Evolutionary conservation across 2,888 invertebrate genomes (phyloP), one percentile per base, ranked within the genome.

Genomic region (Ischnus inquisitorius): DNA sequence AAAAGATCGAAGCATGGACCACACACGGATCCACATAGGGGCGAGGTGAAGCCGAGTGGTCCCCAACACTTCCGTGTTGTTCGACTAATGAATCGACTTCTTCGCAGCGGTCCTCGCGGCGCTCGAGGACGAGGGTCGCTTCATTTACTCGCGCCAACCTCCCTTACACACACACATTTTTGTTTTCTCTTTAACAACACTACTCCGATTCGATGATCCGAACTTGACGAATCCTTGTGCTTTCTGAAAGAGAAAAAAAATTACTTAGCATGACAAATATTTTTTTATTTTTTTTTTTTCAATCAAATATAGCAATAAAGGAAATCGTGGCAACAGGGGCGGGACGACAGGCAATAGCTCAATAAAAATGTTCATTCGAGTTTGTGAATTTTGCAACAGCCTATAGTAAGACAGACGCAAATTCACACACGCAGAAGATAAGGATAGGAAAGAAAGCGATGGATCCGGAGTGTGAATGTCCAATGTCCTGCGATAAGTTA

Each of bases 31-130:
- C 67, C 62, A 75, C 74, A 76, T 82, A 87, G 85, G 86, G 86
- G 87, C 87, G 87, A 87, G 85, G 88, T 84, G 87, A 87, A 87
- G 85, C 87, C 86, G 84, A 87, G 85, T 87, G 86, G 88, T 88
- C 83, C 83, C 87, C 86, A 89, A 90, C 92, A 91, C 92, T 91
- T 92, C 92, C 92, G 91, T 91, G 91, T 93, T 93, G 92, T 93
- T 92, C 92, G 92, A 92, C 93, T 93, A 93, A 93, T 93, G 93
- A 93, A 93, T 92, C 90, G 92, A 90, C 91, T 90, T 89, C 86
- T 83, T 88, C 87, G 88, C 85, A 85, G 83, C 79, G 79, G 69
- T 84, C 83, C 81, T 83, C 34, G 76, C 69, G 80, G 60, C 54
- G 51, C 83, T 83, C 28, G 71, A 39, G 34, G 62, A 79, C 78